Base-by-base conservation (phyloP, 2,113 vertebrate species). In the Nannobrachium achirus region DNA sequence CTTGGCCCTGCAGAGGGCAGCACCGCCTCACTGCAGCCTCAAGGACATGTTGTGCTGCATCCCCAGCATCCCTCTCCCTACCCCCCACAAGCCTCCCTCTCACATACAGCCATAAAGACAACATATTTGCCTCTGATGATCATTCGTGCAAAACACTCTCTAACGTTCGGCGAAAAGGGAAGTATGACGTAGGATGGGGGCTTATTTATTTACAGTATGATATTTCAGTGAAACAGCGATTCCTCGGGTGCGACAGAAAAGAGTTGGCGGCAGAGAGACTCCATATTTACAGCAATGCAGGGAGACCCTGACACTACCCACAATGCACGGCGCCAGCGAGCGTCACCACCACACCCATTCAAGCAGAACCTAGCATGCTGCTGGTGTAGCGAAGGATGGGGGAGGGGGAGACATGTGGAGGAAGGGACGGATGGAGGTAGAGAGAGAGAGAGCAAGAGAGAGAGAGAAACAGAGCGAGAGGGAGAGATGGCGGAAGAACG, bases 261-360 rank as follows among this genome's bases (percentile, higher is more conserved):
- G 66, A 56, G 6, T n/a, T 33, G 25, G 25, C 11, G 78, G 69
- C 65, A 58, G 42, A 59, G 33, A 75, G 69, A 73, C 67, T 87
- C 62, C 73, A 84, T 86, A 83, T 91, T 86, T 80, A 87, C 74
- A 89, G 82, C 82, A 89, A 73, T 80, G 71, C 80, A 80, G 78
- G 86, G 75, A 88, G 76, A 81, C 72, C 85, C 86, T 85, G 81
- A 66, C 63, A 74, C 80, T 91, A 89, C 90, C 91, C 92, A 93
- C 64, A 90, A 89, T 93, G 89, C 91, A 89, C 5, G 6, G 63
- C 70, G 63, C 79, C 76, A 63, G 53, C 63, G 55, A 52, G 62
- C 73, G 64, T 92, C 91, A 91, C 81, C 82, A 82, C 90, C 90
- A 91, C 93, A 86, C 89, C 91, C 89, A 87, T 84, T 85, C 72